Evolutionary conservation across 2,888 invertebrate species (phyloP).

Genomic region (Philaethria dido): DNA sequence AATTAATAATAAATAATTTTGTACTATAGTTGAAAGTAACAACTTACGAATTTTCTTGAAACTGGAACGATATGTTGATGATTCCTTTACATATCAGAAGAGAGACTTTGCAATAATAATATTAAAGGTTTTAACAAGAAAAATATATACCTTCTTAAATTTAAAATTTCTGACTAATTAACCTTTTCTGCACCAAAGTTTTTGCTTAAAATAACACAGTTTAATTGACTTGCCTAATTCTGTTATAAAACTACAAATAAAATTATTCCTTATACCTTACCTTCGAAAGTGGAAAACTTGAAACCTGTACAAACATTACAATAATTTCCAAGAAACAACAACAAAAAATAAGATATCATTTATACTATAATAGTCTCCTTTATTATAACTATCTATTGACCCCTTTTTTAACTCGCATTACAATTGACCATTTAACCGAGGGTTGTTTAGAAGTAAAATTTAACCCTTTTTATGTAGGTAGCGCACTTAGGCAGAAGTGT

Average conservation of each 20-base stretch:
- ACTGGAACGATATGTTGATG: too few relatives aligned
- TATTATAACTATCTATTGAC: constrained; percentile 21
- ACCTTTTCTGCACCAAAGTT: too few relatives aligned
- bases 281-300: too few relatives aligned
- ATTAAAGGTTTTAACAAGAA: too few relatives aligned
- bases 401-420: constrained; percentile 28
- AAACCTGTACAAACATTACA: too few relatives aligned
- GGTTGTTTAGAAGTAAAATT: constrained; percentile 28
- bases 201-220: too few relatives aligned
- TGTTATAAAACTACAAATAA: background rate
- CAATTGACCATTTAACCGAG: constrained; percentile 34
- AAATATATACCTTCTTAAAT: too few relatives aligned
- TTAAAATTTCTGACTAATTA: too few relatives aligned
- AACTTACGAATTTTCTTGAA: background rate
- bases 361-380: background rate
- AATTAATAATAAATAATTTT: background rate
- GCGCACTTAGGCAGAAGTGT: constrained; percentile 23
- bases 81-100: too few relatives aligned
- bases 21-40: background rate
- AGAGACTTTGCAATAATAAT: too few relatives aligned
- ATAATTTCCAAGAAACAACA: background rate
- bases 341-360: background rate
- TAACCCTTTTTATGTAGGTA: constrained; percentile 24
- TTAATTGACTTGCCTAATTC: background rate
- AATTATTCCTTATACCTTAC: too few relatives aligned